These are phyloP conservation scores for Lamproptera curius DNA, from an alignment of 2,888 invertebrate species.

Conservation along the genomic window DNA sequence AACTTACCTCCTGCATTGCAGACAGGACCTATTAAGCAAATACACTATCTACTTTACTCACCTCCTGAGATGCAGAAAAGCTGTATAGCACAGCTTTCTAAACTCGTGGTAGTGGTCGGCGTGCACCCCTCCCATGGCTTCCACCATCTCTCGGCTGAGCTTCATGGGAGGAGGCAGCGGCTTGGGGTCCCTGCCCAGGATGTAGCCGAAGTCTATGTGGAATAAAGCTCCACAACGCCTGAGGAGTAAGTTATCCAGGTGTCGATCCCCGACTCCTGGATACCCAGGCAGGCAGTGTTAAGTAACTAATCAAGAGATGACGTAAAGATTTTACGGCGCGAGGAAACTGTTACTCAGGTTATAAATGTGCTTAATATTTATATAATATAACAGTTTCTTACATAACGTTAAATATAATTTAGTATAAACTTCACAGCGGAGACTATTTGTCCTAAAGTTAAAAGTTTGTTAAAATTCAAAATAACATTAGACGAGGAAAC, in stretches of 20 bases:
- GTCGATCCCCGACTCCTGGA: constrained; percentile 97
- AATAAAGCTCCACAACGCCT: constrained; percentile 94
- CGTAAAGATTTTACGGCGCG: no score
- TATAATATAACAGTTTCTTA: no score
- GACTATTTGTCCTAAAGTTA: no score
- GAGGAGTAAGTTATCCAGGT: constrained; percentile 96
- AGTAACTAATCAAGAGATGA: background rate
- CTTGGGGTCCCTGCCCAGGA: constrained; percentile 98
- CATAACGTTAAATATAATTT: no score
- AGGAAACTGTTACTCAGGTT: no score
- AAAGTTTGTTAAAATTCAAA: no score
- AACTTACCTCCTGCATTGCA: no score
- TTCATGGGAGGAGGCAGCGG: constrained; percentile 99
- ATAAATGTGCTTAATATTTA: no score
- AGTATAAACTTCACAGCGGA: no score
- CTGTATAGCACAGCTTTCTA: constrained; percentile 95
- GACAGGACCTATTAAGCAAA: no score
- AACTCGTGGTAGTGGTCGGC: constrained; percentile 97
- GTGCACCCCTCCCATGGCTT: constrained; percentile 95
- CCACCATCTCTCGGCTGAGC: constrained; percentile 99
- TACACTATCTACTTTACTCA: no score
- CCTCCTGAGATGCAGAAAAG: constrained; percentile 95
- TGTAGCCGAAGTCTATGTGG: constrained; percentile 99
- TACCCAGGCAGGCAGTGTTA: background rate
- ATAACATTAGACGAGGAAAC: no score